A percentile compares a stretch with the other conserved stretches of the same genome.
Conservation (phyloP, 2,797 vertebrate species). For the Jordanella pulchra region DNA sequence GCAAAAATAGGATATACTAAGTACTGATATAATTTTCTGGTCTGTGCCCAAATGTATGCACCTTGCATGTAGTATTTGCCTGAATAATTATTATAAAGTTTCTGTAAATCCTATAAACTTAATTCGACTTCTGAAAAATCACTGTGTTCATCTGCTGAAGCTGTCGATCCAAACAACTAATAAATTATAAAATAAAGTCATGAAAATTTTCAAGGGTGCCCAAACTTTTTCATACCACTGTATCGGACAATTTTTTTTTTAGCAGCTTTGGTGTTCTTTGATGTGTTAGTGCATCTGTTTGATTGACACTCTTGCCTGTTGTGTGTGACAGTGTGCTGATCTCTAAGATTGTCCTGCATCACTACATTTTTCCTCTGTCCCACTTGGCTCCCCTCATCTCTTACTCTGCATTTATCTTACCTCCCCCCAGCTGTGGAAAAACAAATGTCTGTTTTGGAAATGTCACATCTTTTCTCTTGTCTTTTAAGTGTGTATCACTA, state of each 20-base stretch:
- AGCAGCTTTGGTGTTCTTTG: constrained; percentile 6
- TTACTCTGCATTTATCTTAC: constrained; percentile 46
- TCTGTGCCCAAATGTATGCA: no score
- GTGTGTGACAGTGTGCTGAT: constrained; percentile 63
- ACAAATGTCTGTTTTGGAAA: constrained; percentile 42
- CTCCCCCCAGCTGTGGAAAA: constrained; percentile 32
- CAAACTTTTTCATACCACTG: not conserved
- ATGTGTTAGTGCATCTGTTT: constrained; percentile 22
- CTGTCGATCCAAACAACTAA: no score
- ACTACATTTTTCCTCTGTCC: constrained; percentile 42
- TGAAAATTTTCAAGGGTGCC: not conserved
- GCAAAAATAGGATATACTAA: no score
- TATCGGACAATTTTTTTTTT: constrained; percentile 4
- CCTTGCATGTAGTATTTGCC: no score
- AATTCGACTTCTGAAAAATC: no score
- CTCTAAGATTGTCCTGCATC: constrained; percentile 46
- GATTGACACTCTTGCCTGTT: constrained; percentile 56
- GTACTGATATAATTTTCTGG: no score
- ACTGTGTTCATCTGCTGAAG: no score
- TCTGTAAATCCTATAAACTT: no score
- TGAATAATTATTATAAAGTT: no score
- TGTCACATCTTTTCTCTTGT: constrained; percentile 39
- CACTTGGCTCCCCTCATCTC: constrained; percentile 49
- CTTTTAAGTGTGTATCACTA: constrained; percentile 38
- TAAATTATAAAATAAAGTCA: no score